Evolutionary conservation across 2,888 invertebrate genomes (phyloP), one percentile per base, ranked within the genome.

Genomic region (Agrochola circellaris): DNA sequence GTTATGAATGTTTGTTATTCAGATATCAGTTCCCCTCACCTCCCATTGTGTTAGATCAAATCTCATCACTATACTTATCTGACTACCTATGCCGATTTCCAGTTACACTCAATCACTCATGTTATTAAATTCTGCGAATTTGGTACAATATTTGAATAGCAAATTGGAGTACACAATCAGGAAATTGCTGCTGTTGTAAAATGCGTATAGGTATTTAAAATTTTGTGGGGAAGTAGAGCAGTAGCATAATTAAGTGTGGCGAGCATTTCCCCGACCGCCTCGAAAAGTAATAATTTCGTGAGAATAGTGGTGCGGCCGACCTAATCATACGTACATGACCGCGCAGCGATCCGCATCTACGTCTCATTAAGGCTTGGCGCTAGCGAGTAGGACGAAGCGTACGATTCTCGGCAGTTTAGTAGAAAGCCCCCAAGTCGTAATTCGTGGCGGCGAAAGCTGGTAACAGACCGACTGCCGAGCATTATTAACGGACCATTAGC

Each of bases 401-500:
- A 90, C 92, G 91, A 93, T 93, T 94, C 93, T 89, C 91, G 91
- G 92, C 93, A 92, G 93, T 93, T 93, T 92, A 94, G 89, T 90
- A 92, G 93, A 93, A 92, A 93, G 92, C 92, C 91, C 91, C 91
- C 90, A 89, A 91, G 91, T 92, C 94, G 94, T 95, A 94, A 95
- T 91, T 95, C 93, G 92, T 92, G 90, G 90, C 91, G 90, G 90
- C 89, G 92, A 90, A 92, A 92, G 92, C 92, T 91, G 93, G 92
- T 94, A 93, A 93, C 93, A 93, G 93, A 93, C 89, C 92, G 92
- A 93, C 94, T 93, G 93, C 92, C 92, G 92, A 89, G 92, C 93
- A 93, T 95, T 95, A 95, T 94, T 93, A 95, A 95, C 95, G 94
- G 93, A 84, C 94, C 95, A 95, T 95, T 95, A 95, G 94, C 92